Evolutionary conservation across 2,113 vertebrate genomes (phyloP).

Genomic region (Cervus canadensis): DNA sequence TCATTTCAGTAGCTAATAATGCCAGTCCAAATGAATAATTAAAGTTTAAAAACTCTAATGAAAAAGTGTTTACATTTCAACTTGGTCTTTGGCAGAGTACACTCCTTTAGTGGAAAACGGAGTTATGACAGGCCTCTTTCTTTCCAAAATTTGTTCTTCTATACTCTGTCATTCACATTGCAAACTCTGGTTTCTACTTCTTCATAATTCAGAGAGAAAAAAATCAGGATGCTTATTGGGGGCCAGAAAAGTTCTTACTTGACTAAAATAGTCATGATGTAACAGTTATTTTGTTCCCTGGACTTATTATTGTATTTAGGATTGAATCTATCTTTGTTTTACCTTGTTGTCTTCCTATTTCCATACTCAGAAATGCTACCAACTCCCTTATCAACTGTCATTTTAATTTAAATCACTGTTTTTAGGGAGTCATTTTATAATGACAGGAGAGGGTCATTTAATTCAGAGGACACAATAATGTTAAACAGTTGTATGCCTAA

Average conservation of each 20-base stretch:
- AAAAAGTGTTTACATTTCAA: neutral
- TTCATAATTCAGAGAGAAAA: neutral
- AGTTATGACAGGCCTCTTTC: neutral
- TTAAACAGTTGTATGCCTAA: neutral
- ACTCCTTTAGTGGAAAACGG: neutral
- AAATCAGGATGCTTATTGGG: neutral
- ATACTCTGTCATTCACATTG: neutral
- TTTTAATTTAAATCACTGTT: neutral
- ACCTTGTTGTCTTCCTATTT: neutral
- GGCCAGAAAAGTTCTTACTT: neutral
- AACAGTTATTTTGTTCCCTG: neutral
- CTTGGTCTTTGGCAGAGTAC: neutral
- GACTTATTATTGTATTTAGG: neutral
- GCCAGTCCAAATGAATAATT: neutral
- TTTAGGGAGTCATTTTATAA: neutral
- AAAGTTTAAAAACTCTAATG: neutral
- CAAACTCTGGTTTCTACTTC: neutral
- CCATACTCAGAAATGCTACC: neutral
- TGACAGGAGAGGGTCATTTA: neutral
- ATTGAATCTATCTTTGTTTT: neutral
- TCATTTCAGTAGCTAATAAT: neutral
- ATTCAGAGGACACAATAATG: neutral
- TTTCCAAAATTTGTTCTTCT: neutral
- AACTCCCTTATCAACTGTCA: neutral
- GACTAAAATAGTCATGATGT: neutral